Evolutionary conservation across 1,140 invertebrate species (phyloP).

Genomic region (Acromyrmex charruanus): DNA sequence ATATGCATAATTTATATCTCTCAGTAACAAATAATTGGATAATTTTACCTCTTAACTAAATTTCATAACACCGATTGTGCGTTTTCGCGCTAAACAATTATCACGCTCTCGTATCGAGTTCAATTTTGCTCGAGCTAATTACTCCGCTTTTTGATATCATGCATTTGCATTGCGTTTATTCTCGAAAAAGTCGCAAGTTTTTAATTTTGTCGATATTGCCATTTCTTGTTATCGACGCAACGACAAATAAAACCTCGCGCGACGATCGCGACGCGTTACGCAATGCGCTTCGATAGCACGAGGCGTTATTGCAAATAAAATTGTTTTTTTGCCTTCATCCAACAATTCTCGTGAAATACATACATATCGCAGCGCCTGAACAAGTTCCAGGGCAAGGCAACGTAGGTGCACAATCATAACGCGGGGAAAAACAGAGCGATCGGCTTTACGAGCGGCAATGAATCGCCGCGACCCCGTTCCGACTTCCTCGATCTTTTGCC

Average conservation of each 20-base stretch:
- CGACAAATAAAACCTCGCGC: neutral
- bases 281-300: constrained; percentile 8
- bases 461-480: constrained; percentile 47
- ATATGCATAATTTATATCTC: constrained; percentile 7
- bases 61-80: neutral
- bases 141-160: neutral
- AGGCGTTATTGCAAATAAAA: neutral
- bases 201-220: neutral
- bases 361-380: neutral
- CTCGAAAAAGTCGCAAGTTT: constrained; percentile 8
- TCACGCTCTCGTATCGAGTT: neutral
- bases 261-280: neutral
- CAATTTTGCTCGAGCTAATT: constrained; percentile 34
- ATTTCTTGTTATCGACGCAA: constrained; percentile 13
- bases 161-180: neutral
- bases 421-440: neutral
- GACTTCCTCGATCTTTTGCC: constrained; percentile 49
- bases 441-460: constrained; percentile 43
- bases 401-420: neutral
- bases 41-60: constrained; percentile 4
- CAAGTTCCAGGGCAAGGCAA: constrained; percentile 29
- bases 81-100: constrained; percentile 8
- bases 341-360: neutral
- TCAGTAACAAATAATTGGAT: constrained; percentile 16
- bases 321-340: constrained; percentile 2